phyloP scores from a whole-genome alignment of 1,140 invertebrate genomes.

The Diachasmimorpha longicaudata region DNA sequence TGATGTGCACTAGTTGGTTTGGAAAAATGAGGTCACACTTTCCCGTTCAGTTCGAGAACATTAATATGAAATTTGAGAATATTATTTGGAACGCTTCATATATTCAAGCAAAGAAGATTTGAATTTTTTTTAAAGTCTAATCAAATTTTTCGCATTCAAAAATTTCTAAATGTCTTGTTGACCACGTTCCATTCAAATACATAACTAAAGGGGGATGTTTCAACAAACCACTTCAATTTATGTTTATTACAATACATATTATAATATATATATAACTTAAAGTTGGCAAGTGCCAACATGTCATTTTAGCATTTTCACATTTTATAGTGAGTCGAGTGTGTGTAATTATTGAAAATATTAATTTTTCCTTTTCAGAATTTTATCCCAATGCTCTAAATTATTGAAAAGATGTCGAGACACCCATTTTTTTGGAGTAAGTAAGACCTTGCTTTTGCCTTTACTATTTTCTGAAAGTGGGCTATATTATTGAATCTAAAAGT shows the following conservation, averaged over 20 bases:
- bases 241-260: no score
- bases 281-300: no score
- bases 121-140: no score
- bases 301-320: no score
- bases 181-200: no score
- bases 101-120: not conserved
- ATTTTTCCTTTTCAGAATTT: not conserved
- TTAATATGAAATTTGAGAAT: not conserved
- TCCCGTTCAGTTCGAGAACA: not conserved
- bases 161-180: no score
- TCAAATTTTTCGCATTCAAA: no score
- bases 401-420: not conserved
- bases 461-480: no score
- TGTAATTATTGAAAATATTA: not conserved
- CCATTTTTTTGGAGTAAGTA: not conserved
- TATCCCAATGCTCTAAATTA: not conserved
- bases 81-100: not conserved
- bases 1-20: slow-evolving; percentile 4
- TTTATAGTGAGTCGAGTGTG: not conserved
- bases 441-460: not conserved
- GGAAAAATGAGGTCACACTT: not conserved
- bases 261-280: no score
- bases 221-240: no score
- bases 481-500: not conserved
- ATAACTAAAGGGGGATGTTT: no score